A percentile compares a stretch with the other conserved stretches of the same genome.
Conservation (phyloP, 2,797 vertebrate species). For the Psittacula derbiana region DNA sequence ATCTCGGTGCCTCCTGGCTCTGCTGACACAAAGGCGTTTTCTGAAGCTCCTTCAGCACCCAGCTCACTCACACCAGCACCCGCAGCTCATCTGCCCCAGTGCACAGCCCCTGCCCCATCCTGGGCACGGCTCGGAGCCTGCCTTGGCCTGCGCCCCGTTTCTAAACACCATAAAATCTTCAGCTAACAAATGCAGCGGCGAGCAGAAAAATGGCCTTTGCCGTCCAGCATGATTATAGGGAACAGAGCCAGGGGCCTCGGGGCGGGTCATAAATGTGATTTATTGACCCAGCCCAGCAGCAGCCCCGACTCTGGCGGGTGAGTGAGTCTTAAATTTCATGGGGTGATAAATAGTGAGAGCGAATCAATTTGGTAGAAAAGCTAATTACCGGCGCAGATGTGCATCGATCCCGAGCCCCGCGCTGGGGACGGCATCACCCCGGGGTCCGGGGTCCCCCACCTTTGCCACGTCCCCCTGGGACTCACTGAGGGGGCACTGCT, state of each 20-base stretch:
- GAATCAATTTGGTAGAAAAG: slow-evolving; percentile 77
- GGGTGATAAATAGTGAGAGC: slow-evolving; percentile 73
- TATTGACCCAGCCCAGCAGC: slow-evolving; percentile 65
- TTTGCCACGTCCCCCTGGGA: fast-evolving
- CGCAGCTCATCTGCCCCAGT: background rate
- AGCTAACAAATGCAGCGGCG: slow-evolving; percentile 13
- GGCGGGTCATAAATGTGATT: slow-evolving; percentile 71
- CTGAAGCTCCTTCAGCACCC: background rate
- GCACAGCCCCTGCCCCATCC: background rate
- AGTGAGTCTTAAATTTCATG: slow-evolving; percentile 75
- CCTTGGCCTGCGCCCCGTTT: background rate
- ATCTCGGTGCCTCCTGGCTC: slow-evolving; percentile 1
- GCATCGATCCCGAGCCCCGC: background rate
- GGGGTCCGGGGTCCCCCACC: fast-evolving
- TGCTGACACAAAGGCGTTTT: background rate
- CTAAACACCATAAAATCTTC: slow-evolving; percentile 22
- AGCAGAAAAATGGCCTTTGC: slow-evolving; percentile 47
- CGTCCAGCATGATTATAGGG: slow-evolving; percentile 44
- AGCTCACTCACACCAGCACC: fast-evolving
- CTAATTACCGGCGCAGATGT: slow-evolving; percentile 64
- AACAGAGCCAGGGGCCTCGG: slow-evolving; percentile 55
- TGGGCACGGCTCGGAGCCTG: no score
- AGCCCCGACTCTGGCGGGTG: slow-evolving; percentile 35
- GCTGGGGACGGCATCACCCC: background rate
- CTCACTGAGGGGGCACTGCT: background rate